Percentiles rank a stretch among this genome's conserved stretches.
Evolutionary conservation across 2,113 vertebrate genomes (phyloP).

Genomic region (Naja naja): DNA sequence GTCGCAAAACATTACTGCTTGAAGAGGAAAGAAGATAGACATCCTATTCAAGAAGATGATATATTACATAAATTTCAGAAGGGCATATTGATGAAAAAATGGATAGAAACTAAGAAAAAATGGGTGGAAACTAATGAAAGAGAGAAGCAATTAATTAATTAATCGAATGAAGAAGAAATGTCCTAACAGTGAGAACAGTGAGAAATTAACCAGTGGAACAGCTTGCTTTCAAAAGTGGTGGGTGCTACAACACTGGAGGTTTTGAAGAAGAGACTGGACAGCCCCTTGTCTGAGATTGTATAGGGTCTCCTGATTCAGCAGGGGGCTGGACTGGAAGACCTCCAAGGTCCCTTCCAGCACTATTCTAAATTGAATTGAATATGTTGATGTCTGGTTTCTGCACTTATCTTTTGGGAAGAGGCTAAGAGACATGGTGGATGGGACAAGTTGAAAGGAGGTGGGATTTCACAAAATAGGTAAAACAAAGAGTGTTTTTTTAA

Average conservation of each 20-base stretch:
- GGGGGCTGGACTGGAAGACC: neutral
- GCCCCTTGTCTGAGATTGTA: neutral
- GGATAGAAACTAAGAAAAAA: neutral
- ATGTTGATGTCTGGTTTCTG: neutral
- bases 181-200: neutral
- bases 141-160: neutral
- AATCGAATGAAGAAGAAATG: neutral
- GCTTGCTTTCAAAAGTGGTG: neutral
- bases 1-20: neutral
- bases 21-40: neutral
- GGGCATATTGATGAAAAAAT: neutral
- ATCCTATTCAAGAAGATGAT: neutral
- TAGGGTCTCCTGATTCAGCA: neutral
- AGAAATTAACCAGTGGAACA: neutral
- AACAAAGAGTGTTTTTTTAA: neutral
- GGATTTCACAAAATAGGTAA: neutral
- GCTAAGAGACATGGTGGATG: neutral
- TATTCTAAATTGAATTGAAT: neutral
- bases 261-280: neutral
- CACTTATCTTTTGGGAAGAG: neutral
- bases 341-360: neutral
- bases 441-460: neutral
- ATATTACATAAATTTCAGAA: neutral
- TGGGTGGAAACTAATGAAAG: neutral
- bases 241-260: neutral